Percentiles rank a stretch among this genome's conserved stretches.
These are phyloP conservation scores for Podocnemis expansa DNA, from an alignment of 2,113 vertebrate species.

Conservation along the genomic window DNA sequence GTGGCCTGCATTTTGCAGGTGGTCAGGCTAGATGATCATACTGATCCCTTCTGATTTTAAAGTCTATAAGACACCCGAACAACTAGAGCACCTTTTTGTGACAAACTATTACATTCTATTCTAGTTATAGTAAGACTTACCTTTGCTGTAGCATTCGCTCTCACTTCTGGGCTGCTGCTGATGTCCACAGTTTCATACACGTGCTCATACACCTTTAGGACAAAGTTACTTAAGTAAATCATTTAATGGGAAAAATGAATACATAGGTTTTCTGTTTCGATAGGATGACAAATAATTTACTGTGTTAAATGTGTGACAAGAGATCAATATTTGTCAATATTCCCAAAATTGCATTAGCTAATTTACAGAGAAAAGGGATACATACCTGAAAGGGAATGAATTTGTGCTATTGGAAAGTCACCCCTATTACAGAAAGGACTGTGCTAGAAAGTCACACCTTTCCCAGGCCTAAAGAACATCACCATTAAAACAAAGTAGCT, in stretches of 20 bases:
- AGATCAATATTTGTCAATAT: background rate
- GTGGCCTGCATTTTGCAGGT: too few species aligned
- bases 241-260: background rate
- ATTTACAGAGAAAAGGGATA: background rate
- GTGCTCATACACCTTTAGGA: slow-evolving; percentile 94
- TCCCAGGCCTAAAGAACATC: background rate
- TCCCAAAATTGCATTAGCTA: background rate
- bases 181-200: slow-evolving; percentile 99
- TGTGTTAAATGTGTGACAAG: background rate
- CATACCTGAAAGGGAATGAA: background rate
- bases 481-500: background rate
- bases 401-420: background rate
- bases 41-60: too few species aligned
- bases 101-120: background rate
- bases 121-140: slow-evolving; percentile 70
- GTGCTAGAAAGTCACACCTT: background rate
- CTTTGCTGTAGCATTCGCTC: slow-evolving; percentile 98
- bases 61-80: background rate
- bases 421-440: background rate
- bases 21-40: too few species aligned
- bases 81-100: background rate
- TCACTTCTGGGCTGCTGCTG: slow-evolving; percentile 96
- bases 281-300: background rate
- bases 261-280: background rate
- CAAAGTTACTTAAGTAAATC: background rate